Evolutionary conservation across 2,797 vertebrate species (phyloP), one percentile per base, ranked within the genome.

Genomic region (Sebastes minor): DNA sequence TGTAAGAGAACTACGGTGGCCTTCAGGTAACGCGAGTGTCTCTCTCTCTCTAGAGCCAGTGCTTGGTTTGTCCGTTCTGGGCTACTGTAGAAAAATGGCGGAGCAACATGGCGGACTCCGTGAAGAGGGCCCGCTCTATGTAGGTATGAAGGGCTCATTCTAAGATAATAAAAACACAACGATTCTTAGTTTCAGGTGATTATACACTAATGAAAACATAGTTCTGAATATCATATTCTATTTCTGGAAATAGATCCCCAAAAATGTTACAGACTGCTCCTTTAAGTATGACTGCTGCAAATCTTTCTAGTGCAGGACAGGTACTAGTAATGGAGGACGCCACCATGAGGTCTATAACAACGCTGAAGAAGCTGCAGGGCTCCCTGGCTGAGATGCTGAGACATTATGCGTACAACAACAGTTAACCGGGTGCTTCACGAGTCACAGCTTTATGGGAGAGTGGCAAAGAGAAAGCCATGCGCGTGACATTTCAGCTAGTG

Each of bases 101-200:
- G 42, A 20, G 38, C 38, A 16, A 16, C 16, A 46, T 20, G 42
- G 16, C 16, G 0, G 16, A 46, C 42, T 18, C 42, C 42, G 1
- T 46, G 42, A 46, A 46, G 42, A 46, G 42, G 42, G 16, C 42
- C 42, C 42, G 6, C 42, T 20, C 42, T 20, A 20, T 46, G 38
- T 16, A 42, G 38, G 0, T 18, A 42, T 42, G 38, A 18, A 42
- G 38, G 14, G 38, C 38, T 42, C 38, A 46, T 8, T 46, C 16
- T 18, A 46, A 46, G 16, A 0, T 46, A 46, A 0, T 0, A 0
- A 46, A 46, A 18, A 46, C 42, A 20, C 42, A 46, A 46, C 7
- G 6, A 46, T 46, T 46, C 6, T 46, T 46, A 46, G 16, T 46
- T 0, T 46, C 16, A 7, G 42, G 42, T 46, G 42, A 46, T 46